These are phyloP conservation scores for Eublepharis macularius DNA, from an alignment of 2,113 vertebrate species.

Conservation along the genomic window DNA sequence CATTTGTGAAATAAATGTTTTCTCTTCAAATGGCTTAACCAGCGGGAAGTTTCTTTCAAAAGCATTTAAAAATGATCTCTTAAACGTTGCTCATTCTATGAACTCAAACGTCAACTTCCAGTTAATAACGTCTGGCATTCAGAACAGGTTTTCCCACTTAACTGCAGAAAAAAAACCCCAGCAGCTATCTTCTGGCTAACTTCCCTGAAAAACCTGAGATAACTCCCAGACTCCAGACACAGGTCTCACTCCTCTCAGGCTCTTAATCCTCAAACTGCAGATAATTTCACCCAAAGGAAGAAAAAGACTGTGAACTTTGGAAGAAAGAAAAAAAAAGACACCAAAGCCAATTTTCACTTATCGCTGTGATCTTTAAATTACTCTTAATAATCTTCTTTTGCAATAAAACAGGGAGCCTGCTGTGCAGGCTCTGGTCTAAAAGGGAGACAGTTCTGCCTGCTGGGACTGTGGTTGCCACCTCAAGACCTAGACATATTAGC, in stretches of 20 bases:
- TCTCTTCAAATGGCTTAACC: slow-evolving; percentile 31
- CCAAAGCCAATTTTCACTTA: slow-evolving; percentile 50
- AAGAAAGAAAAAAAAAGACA: background rate
- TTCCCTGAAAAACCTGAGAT: slow-evolving; percentile 48
- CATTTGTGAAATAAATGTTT: slow-evolving; percentile 25
- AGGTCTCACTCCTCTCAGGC: slow-evolving; percentile 17
- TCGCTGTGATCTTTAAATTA: slow-evolving; percentile 55
- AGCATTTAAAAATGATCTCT: slow-evolving; percentile 48
- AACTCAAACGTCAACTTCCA: slow-evolving; percentile 50
- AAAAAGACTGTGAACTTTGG: slow-evolving; percentile 29
- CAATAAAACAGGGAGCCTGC: slow-evolving; percentile 57
- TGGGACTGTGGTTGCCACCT: slow-evolving; percentile 46
- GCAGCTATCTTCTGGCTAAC: slow-evolving; percentile 57
- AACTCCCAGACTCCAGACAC: slow-evolving; percentile 46
- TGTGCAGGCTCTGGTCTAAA: slow-evolving; percentile 18
- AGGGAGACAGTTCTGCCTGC: slow-evolving; percentile 63
- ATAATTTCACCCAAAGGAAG: slow-evolving; percentile 48
- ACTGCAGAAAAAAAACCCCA: slow-evolving; percentile 15
- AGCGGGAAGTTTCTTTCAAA: slow-evolving; percentile 42
- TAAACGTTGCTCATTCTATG: slow-evolving; percentile 33
- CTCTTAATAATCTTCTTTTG: slow-evolving; percentile 54
- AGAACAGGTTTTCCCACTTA: slow-evolving; percentile 57
- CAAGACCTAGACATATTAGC: slow-evolving; percentile 35
- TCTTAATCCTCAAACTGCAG: slow-evolving; percentile 35
- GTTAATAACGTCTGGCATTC: slow-evolving; percentile 41